phyloP scores from a whole-genome alignment of 2,113 vertebrate species.

The Amia ocellicauda region DNA sequence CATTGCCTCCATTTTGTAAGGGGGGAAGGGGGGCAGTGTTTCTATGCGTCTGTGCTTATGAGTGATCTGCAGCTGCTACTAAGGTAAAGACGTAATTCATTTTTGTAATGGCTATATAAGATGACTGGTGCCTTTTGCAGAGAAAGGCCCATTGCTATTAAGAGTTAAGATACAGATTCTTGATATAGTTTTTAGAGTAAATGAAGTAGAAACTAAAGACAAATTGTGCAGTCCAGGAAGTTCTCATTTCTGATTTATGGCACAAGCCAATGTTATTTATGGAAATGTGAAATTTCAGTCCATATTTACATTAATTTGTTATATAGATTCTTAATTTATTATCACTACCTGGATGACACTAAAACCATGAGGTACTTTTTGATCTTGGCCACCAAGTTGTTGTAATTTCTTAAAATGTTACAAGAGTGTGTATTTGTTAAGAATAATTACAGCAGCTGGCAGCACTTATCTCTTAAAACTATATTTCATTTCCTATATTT shows the following conservation, averaged over 20 bases:
- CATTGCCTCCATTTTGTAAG: too few species aligned
- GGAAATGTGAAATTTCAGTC: neutral
- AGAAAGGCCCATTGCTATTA: neutral
- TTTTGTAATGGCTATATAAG: neutral
- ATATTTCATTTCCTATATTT: too few species aligned
- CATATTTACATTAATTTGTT: neutral
- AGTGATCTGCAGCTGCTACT: neutral
- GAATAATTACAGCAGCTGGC: too few species aligned
- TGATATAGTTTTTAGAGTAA: slow-evolving; percentile 13
- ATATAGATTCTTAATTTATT: neutral
- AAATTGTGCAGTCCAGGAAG: slow-evolving; percentile 14
- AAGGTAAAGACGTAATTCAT: neutral
- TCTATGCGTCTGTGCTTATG: too few species aligned
- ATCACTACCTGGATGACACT: too few species aligned
- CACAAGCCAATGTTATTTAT: neutral
- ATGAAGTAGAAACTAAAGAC: slow-evolving; percentile 8
- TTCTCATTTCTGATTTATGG: neutral
- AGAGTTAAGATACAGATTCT: slow-evolving; percentile 6
- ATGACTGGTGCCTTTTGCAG: neutral
- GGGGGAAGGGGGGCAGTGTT: too few species aligned
- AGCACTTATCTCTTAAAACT: too few species aligned
- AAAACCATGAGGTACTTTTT: too few species aligned
- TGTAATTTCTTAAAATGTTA: too few species aligned
- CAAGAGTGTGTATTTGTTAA: too few species aligned
- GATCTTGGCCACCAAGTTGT: too few species aligned